Conservation (phyloP, 1,140 invertebrate species). For the Cherax quadricarinatus region DNA sequence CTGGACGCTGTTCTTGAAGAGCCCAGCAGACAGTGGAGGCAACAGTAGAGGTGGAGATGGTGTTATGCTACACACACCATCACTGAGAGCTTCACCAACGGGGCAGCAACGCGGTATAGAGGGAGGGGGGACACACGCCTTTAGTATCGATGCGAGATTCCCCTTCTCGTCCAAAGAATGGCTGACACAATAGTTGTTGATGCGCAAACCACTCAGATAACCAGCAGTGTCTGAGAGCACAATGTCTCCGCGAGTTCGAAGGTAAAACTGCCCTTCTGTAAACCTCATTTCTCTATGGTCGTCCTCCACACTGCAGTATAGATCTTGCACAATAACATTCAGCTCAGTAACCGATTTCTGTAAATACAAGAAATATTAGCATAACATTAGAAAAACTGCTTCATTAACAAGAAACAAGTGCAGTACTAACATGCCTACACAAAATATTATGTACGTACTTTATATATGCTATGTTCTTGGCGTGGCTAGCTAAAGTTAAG, state of each 20-base stretch:
- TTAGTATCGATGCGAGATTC: slow-evolving; percentile 3
- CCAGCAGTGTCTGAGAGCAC: not conserved
- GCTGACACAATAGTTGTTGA: slow-evolving; percentile 39
- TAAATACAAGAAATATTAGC: not conserved
- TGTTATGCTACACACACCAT: slow-evolving; percentile 10
- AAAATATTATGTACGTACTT: too few relatives aligned
- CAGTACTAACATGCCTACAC: too few relatives aligned
- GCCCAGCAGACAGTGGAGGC: slow-evolving; percentile 14
- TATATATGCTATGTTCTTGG: too few relatives aligned
- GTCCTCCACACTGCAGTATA: not conserved
- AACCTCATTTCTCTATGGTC: slow-evolving; percentile 24
- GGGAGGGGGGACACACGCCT: slow-evolving; percentile 30
- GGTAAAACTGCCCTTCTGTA: slow-evolving; percentile 26
- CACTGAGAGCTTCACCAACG: slow-evolving; percentile 15
- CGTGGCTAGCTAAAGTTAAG: too few relatives aligned
- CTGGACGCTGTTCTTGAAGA: not conserved
- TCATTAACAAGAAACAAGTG: too few relatives aligned
- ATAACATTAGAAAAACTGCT: too few relatives aligned
- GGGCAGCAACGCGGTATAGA: slow-evolving; percentile 46
- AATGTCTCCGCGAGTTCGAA: slow-evolving; percentile 29
- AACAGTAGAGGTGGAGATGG: not conserved
- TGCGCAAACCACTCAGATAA: slow-evolving; percentile 17
- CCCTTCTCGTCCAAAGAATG: not conserved
- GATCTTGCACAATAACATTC: slow-evolving; percentile 25
- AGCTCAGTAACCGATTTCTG: slow-evolving; percentile 6